Conservation (phyloP, 2,113 vertebrate species). For the Mormyrus lacerda region DNA sequence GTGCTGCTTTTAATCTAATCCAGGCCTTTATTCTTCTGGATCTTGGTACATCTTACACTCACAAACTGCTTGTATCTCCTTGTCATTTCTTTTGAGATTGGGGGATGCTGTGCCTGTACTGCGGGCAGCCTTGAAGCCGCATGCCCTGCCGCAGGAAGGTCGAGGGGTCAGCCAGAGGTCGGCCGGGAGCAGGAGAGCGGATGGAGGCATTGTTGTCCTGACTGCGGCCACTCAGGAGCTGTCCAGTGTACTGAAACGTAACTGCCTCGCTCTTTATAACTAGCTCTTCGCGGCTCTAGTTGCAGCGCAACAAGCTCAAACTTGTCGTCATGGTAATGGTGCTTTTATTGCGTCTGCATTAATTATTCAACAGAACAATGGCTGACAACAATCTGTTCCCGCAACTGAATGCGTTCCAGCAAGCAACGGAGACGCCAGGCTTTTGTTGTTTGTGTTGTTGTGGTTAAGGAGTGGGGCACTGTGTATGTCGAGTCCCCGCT, state of each 20-base stretch:
- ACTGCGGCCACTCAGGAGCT: background rate
- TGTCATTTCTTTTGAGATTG: background rate
- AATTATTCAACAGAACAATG: background rate
- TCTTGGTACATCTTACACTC: background rate
- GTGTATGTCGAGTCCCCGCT: background rate
- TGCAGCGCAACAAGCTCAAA: background rate
- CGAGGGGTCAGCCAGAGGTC: background rate
- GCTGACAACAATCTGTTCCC: background rate
- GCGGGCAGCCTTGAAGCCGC: background rate
- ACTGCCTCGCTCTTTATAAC: background rate
- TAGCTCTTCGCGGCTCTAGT: background rate
- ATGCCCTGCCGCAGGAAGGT: background rate
- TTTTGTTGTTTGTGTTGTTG: background rate
- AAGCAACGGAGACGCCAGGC: background rate
- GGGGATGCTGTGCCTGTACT: background rate
- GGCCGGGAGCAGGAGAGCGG: background rate
- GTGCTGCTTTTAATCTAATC: background rate
- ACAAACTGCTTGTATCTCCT: background rate
- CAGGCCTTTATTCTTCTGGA: background rate
- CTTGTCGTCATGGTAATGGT: conserved; percentile 5
- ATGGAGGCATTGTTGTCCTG: background rate
- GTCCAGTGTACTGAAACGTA: conserved; percentile 3
- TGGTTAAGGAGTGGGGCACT: background rate
- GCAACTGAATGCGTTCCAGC: background rate
- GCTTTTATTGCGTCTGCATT: background rate